Evolutionary conservation across 2,113 vertebrate species (phyloP), one percentile per base, ranked within the genome.

Genomic region (Hyla sarda): DNA sequence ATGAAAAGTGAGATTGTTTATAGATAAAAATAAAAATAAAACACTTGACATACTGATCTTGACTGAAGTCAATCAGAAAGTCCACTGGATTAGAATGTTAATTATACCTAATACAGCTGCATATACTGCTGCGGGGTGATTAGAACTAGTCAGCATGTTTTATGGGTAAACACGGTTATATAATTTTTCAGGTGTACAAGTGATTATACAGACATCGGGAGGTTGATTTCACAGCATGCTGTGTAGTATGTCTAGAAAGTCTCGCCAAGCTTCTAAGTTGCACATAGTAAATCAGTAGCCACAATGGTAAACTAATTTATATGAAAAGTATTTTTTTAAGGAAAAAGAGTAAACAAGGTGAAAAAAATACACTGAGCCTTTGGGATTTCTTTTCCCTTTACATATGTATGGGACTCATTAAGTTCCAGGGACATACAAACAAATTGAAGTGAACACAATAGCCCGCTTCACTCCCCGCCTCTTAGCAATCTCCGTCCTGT

Each of bases 201-300:
- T 79, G 52, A 80, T 80, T 86, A 72, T 81, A 21, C 58, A 81
- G 60, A 45, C 84, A 58, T 86, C 76, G 73, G 84, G 84, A 48
- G 84, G 84, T 48, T 86, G 77, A 86, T 86, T 86, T 81, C 37
- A 62, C 52, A 73, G 67, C 5, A 28, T 10, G 56, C 2, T 30
- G 21, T 81, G 23, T 47, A 54, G 69, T 30, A 50, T 30, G 48
- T 48, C 47, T 77, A 25, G 6, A 47, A 32, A 54, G 41, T 65
- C 30, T 72, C 14, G 3, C 32, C 7, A 23, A 48, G 12, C 30
- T 58, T 56, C 67, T 60, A 71, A 30, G 13, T 23, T 41, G 48
- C 45, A 56, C 13, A 34, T 28, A 28, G 8, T 73, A n/a, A 56
- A 76, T 65, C 5, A 32, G 21, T 30, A 10, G 30, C 34, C 52